A percentile compares a stretch with the other conserved stretches of the same genome.
phyloP scores from a whole-genome alignment of 2,888 invertebrate genomes.

The Exocentrus adspersus region DNA sequence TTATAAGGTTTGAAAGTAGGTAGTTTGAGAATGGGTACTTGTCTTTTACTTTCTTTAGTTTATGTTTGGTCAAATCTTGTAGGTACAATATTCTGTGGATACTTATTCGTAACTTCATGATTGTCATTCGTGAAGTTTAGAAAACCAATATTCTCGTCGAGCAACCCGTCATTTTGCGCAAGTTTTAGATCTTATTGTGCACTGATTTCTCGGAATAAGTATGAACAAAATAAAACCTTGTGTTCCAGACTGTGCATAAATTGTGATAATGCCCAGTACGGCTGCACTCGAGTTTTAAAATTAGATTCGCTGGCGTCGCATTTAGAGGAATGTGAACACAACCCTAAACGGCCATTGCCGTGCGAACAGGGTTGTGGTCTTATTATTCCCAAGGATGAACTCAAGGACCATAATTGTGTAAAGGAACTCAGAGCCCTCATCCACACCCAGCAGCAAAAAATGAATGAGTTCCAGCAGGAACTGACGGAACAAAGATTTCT shows the following conservation, averaged over 20 bases:
- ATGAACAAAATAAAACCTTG: no score
- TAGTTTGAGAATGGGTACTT: no score
- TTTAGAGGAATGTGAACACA: slow-evolving; percentile 91
- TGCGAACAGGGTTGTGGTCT: slow-evolving; percentile 95
- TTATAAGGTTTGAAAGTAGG: no score
- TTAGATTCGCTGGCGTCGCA: slow-evolving; percentile 87
- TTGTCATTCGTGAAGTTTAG: no score
- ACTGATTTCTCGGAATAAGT: no score
- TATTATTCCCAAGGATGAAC: slow-evolving; percentile 93
- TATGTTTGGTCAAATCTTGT: no score
- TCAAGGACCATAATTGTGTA: slow-evolving; percentile 94
- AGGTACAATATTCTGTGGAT: no score
- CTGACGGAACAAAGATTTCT: slow-evolving; percentile 86
- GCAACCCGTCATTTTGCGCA: no score
- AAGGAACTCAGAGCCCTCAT: slow-evolving; percentile 86
- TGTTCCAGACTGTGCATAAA: slow-evolving; percentile 79
- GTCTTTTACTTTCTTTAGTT: no score
- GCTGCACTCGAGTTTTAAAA: slow-evolving; percentile 86
- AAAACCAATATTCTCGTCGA: no score
- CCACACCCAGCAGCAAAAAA: slow-evolving; percentile 86
- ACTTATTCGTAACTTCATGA: no score
- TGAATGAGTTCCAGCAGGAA: slow-evolving; percentile 88
- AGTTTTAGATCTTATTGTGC: no score
- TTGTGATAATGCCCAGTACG: slow-evolving; percentile 91
- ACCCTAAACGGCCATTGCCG: slow-evolving; percentile 92